Evolutionary conservation across 2,113 vertebrate genomes (phyloP), one percentile per base, ranked within the genome.

Genomic region (cat (Felis catus)): DNA sequence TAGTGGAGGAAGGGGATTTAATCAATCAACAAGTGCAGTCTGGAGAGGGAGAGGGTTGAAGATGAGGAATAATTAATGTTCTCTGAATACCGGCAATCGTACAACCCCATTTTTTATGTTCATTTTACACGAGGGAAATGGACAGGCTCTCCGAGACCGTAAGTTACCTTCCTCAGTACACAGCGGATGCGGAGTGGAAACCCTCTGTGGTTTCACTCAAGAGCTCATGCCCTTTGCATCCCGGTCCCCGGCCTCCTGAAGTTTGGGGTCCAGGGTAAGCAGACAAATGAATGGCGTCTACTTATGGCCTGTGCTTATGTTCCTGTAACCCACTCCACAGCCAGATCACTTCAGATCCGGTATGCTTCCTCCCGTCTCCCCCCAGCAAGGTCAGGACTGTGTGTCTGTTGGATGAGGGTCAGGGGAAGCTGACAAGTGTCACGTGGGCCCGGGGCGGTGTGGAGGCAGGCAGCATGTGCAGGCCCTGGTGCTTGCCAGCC

Each of bases 171-270:
- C 53, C 31, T 27, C 68, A 6, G 39, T 48, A 71, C 95, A 58
- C 36, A 12, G 14, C 13, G 48, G 12, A n/a, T 76, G 78, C 39
- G 18, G n/a, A 51, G 55, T 70, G n/a, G 27, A 85, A 70, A 41
- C 58, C 33, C 29, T 7, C 1, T 13, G n/a, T 33, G 55, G 41
- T 27, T 85, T 63, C 48, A 73, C 58, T 89, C 23, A 39, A 36
- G 53, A 89, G 18, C 25, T 87, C 5, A 29, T 39, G 33, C 12
- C 29, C 31, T 88, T 61, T 29, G 19, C 16, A 25, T 21, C 41
- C 18, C 29, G 33, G 25, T 4, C 41, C 3, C 4, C 2, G 39
- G 4, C n/a, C 31, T 53, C 58, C 5, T 4, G 14, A 33, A 2
- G n/a, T 85, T 68, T 81, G 16, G 61, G 61, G 55, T n/a, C 15